Evolutionary conservation across 2,888 invertebrate species (phyloP).

Genomic region (Cantharis lateralis): DNA sequence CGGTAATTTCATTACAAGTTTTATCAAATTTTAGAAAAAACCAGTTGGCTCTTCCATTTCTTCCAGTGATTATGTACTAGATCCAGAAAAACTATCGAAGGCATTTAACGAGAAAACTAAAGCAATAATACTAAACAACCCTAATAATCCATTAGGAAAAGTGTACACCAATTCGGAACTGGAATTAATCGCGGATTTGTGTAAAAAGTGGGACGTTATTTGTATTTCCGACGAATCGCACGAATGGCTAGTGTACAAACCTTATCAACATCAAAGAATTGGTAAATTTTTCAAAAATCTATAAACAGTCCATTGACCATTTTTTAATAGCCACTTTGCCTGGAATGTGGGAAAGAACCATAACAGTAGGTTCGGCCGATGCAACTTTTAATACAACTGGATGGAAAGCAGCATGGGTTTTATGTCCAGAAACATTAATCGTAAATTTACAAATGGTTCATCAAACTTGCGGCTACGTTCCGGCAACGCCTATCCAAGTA

Average conservation of each 20-base stretch:
- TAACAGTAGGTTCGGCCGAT: slow-evolving; percentile 96
- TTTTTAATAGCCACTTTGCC: slow-evolving; percentile 62
- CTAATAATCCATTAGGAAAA: neutral
- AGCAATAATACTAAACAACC: neutral
- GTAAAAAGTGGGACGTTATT: slow-evolving; percentile 88
- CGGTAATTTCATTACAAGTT: neutral
- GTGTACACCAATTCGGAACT: slow-evolving; percentile 59
- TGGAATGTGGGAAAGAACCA: slow-evolving; percentile 98
- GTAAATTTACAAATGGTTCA: slow-evolving; percentile 69
- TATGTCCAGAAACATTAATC: slow-evolving; percentile 84
- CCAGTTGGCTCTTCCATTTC: neutral
- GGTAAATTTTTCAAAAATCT: slow-evolving; percentile 63
- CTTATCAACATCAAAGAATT: slow-evolving; percentile 84
- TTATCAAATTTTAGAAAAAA: neutral
- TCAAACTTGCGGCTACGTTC: slow-evolving; percentile 79
- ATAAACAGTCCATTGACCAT: neutral
- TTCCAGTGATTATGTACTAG: neutral
- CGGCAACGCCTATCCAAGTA: slow-evolving; percentile 59
- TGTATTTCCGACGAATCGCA: slow-evolving; percentile 62
- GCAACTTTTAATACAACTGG: slow-evolving; percentile 98
- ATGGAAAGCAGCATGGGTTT: slow-evolving; percentile 97
- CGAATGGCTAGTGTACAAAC: slow-evolving; percentile 92
- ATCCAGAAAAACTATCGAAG: neutral
- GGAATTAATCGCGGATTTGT: slow-evolving; percentile 84
- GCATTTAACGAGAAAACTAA: neutral